A percentile compares a stretch with the other conserved stretches of the same genome.
phyloP scores from a whole-genome alignment of 92 coral and sea anemone species.

The Montipora capitata region DNA sequence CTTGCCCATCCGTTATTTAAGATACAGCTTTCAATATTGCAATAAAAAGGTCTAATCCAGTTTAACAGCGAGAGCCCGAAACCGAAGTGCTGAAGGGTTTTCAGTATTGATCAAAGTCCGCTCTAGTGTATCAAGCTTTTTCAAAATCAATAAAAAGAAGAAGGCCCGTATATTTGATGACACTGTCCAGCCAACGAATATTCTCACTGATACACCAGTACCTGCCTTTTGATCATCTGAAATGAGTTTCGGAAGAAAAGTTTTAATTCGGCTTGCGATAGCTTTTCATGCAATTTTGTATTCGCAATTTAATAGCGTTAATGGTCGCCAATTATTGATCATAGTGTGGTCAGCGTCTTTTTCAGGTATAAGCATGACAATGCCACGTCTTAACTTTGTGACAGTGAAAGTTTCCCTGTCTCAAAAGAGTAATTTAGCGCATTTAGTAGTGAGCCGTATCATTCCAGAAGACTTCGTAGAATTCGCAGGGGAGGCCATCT shows the following conservation, averaged over 20 bases:
- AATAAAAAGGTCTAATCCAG: too few relatives aligned
- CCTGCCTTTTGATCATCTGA: too few relatives aligned
- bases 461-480: background rate
- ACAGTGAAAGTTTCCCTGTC: background rate
- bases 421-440: background rate
- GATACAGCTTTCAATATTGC: too few relatives aligned
- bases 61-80: too few relatives aligned
- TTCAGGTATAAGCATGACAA: background rate
- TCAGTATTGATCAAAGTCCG: too few relatives aligned
- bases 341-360: background rate
- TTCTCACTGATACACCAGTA: too few relatives aligned
- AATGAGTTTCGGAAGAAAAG: too few relatives aligned
- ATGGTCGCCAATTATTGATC: background rate
- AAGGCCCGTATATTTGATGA: background rate
- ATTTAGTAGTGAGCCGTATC: background rate
- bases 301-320: background rate
- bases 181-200: background rate
- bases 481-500: background rate
- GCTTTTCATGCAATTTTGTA: too few relatives aligned
- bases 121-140: too few relatives aligned
- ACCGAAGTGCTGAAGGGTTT: too few relatives aligned
- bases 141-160: background rate
- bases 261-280: too few relatives aligned
- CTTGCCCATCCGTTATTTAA: too few relatives aligned
- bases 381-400: background rate